Evolutionary conservation across 2,888 invertebrate species (phyloP), one percentile per base, ranked within the genome.

Genomic region (Melanophora roralis): DNA sequence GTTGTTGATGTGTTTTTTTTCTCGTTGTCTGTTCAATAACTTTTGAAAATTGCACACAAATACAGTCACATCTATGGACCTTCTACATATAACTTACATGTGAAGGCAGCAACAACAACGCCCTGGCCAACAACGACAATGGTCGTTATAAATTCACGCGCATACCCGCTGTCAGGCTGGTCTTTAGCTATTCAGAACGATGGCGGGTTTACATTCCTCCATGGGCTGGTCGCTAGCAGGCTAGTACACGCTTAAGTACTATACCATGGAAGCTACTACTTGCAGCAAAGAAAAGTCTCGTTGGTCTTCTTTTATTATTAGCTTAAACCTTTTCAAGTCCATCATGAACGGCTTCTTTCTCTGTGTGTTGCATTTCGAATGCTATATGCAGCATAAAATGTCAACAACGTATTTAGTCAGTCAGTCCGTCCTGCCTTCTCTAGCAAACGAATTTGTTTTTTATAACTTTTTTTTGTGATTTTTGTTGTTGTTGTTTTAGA

Each of bases 281-380:
- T 34, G 57, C 40, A 65, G 40, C 47, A 49, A 49, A 49, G 53
- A 5, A 16, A 36, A 43, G 23, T 60, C 7, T 36, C 11, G 23
- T 47, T 23, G 19, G 8, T 19, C 45, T 21, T 19, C 21, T 19
- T 38, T 16, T 38, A 21, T 12, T 2, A 7, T n/a, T 53, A 34
- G 45, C 51, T 34, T 53, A 53, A 40, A 49, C 19, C 16, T 47
- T 9, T 27, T 27, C 4, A 27, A 27, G 2, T 11, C 11, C 36
- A 36, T 36, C 49, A 51, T 34, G 40, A 59, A 60, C 64, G 38
- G 59, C 53, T 65, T 65, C 79, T 79, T 79, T 79, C 75, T 79
- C 79, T 74, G 43, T 69, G 57, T 62, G 55, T 55, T 53, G 5
- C 53, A 72, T 60, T 16, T 14, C 51, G 51, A 53, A 21, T 73